phyloP scores from a whole-genome alignment of 1,140 invertebrate genomes.

The Papilio helenus region DNA sequence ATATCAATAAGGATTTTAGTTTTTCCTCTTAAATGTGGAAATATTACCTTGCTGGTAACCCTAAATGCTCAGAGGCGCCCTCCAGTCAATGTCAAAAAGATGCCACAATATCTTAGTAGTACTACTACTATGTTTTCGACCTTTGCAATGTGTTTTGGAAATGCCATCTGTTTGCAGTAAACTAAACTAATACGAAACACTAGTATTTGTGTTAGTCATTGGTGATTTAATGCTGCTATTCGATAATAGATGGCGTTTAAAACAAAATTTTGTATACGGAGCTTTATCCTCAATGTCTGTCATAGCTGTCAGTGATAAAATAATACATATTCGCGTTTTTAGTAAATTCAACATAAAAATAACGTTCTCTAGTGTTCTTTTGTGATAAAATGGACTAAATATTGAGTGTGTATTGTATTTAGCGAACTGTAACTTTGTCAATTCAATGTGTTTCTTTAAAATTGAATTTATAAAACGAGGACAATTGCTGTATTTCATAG shows the following conservation, averaged over 20 bases:
- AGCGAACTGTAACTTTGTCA: conserved; percentile 11
- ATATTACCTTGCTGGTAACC: too few relatives aligned
- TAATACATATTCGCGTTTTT: conserved; percentile 56
- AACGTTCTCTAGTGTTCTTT: conserved; percentile 1
- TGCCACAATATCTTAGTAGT: too few relatives aligned
- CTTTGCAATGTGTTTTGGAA: not conserved
- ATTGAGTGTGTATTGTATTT: not conserved
- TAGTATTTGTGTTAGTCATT: not conserved
- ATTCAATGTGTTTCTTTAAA: conserved; percentile 21
- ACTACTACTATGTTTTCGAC: too few relatives aligned
- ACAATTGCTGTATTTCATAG: conserved; percentile 28
- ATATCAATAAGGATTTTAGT: too few relatives aligned
- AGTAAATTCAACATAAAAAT: conserved; percentile 39
- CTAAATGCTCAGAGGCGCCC: too few relatives aligned
- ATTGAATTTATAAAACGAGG: conserved; percentile 20
- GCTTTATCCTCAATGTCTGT: conserved; percentile 48
- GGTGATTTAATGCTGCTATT: not conserved
- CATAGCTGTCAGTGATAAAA: conserved; percentile 59
- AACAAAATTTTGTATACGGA: conserved; percentile 41
- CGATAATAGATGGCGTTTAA: conserved; percentile 46
- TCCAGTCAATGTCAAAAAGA: too few relatives aligned
- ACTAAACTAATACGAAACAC: not conserved
- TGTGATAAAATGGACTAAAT: conserved; percentile 5
- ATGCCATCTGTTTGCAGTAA: not conserved
- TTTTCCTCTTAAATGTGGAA: too few relatives aligned